phyloP scores from a whole-genome alignment of 2,113 vertebrate species.

The Athene cunicularia region DNA sequence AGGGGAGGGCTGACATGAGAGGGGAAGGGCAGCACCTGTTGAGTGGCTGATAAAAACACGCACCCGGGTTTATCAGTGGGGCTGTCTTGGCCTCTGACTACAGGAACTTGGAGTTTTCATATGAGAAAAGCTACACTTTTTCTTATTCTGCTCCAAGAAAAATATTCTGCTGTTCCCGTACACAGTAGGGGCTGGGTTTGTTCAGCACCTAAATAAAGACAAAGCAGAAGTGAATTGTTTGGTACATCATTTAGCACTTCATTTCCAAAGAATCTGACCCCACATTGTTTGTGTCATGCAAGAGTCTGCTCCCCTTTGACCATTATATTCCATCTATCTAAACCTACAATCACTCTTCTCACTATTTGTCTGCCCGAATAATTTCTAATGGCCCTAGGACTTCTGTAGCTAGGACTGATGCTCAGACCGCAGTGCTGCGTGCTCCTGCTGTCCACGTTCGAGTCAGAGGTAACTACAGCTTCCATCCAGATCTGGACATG shows the following conservation, averaged over 20 bases:
- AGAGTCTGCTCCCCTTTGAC: not conserved
- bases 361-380: not conserved
- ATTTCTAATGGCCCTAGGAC: not conserved
- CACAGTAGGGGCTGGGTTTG: rapidly evolving
- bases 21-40: not conserved
- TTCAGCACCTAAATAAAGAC: not conserved
- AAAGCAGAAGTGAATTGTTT: not conserved
- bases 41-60: not conserved
- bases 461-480: not conserved
- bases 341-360: not conserved
- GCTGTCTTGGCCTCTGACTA: not conserved
- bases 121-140: not conserved
- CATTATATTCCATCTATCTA: not conserved
- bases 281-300: not conserved
- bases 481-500: not conserved
- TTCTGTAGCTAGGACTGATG: not conserved
- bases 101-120: not conserved
- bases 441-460: not conserved
- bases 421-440: not conserved
- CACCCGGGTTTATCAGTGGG: not conserved
- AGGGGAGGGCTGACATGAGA: not conserved
- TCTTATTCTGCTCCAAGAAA: not conserved
- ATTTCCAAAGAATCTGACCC: not conserved
- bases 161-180: not conserved
- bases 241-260: not conserved